Conservation (phyloP, 1,140 invertebrate genomes). For the Chrysoperla carnea region DNA sequence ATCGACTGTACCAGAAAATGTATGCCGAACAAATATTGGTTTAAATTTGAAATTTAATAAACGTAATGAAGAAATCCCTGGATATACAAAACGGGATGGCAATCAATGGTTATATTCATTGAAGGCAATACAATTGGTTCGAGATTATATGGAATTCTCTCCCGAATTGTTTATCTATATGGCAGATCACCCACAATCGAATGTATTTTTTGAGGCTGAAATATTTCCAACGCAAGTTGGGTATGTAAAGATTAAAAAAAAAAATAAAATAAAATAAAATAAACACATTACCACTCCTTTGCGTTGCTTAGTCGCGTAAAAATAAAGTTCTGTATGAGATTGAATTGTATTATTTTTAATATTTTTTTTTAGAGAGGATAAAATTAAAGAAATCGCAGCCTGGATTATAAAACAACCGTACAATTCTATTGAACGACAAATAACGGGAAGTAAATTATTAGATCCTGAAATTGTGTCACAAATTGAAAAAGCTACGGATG, state of each 20-base stretch:
- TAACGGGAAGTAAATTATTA: slow-evolving; percentile 47
- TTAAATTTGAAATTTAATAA: slow-evolving; percentile 85
- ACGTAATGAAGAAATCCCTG: slow-evolving; percentile 53
- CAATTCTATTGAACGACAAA: slow-evolving; percentile 31
- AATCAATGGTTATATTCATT: slow-evolving; percentile 66
- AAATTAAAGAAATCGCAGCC: slow-evolving; percentile 36
- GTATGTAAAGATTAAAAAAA: slow-evolving; percentile 16
- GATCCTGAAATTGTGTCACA: slow-evolving; percentile 46
- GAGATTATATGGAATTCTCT: slow-evolving; percentile 48
- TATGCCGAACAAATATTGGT: slow-evolving; percentile 65
- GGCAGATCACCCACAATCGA: slow-evolving; percentile 23
- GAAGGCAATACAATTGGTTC: slow-evolving; percentile 53
- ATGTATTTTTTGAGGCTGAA: slow-evolving; percentile 44
- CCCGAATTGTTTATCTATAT: slow-evolving; percentile 55
- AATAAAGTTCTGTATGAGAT: no score
- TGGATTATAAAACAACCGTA: slow-evolving; percentile 58
- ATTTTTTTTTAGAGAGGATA: slow-evolving; percentile 23
- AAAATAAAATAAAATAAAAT: no score
- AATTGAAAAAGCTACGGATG: slow-evolving; percentile 38
- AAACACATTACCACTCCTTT: no score
- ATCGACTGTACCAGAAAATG: slow-evolving; percentile 18
- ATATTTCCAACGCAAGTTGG: slow-evolving; percentile 37
- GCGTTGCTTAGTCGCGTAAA: no score
- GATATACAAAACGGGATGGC: slow-evolving; percentile 58
- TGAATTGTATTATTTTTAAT: slow-evolving; percentile 7